phyloP scores from a whole-genome alignment of 1,140 invertebrate genomes.

The Ptiloglossa arizonensis region DNA sequence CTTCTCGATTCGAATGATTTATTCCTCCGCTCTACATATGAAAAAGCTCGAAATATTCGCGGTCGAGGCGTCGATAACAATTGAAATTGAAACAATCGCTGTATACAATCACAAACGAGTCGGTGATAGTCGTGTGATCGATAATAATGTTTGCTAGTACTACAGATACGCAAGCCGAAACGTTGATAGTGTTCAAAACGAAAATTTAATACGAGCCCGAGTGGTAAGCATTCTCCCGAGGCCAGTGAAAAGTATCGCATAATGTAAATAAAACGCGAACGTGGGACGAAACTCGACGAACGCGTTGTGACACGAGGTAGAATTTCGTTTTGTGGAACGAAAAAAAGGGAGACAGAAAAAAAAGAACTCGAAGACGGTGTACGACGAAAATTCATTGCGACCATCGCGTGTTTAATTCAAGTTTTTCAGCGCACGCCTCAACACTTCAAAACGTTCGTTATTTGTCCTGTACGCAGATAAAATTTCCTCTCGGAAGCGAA shows the following conservation, averaged over 20 bases:
- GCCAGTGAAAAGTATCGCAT: not conserved
- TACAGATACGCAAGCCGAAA: conserved; percentile 21
- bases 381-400: not conserved
- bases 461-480: conserved; percentile 23
- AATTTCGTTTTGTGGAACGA: not conserved
- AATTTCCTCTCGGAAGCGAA: not conserved
- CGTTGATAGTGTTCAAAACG: conserved; percentile 32
- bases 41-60: conserved; percentile 40
- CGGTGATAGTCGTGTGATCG: conserved; percentile 8
- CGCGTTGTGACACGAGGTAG: not conserved
- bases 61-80: conserved; percentile 34
- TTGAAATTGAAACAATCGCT: conserved; percentile 30
- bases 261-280: conserved; percentile 48
- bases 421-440: not conserved
- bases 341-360: not conserved
- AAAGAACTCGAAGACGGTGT: not conserved
- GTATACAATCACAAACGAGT: conserved; percentile 19
- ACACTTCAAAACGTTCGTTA: conserved; percentile 22
- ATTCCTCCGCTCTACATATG: conserved; percentile 60
- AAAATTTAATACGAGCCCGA: conserved; percentile 34
- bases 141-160: conserved; percentile 52
- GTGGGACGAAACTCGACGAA: not conserved
- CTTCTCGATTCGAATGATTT: conserved; percentile 62
- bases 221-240: not conserved
- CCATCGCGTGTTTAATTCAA: conserved; percentile 12